A percentile compares a stretch with the other conserved stretches of the same genome.
phyloP scores from a whole-genome alignment of 2,888 invertebrate genomes.

The Panorpa germanica region DNA sequence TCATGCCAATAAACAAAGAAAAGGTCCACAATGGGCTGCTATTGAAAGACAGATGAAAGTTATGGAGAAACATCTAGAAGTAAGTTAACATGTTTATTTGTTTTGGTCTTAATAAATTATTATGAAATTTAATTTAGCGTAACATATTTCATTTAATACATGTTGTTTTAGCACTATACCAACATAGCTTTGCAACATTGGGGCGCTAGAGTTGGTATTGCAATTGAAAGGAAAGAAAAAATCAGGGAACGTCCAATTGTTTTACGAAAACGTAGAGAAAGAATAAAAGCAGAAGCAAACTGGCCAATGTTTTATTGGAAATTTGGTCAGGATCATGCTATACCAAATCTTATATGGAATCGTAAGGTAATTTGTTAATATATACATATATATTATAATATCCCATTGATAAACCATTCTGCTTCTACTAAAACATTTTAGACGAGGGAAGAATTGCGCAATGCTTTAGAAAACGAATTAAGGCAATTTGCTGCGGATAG shows the following conservation, averaged over 20 bases:
- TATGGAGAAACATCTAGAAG: constrained; percentile 70
- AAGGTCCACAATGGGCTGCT: constrained; percentile 50
- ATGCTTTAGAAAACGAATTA: constrained; percentile 83
- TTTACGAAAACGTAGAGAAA: constrained; percentile 70
- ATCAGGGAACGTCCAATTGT: constrained; percentile 73
- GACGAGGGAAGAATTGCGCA: constrained; percentile 89
- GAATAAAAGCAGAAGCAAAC: constrained; percentile 73
- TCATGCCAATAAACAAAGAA: constrained; percentile 44
- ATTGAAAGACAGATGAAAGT: constrained; percentile 53
- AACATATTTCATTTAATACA: no score
- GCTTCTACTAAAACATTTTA: constrained; percentile 19
- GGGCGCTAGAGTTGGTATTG: constrained; percentile 40
- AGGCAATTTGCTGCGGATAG: constrained; percentile 77
- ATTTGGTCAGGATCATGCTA: constrained; percentile 83
- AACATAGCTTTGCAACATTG: constrained; percentile 49
- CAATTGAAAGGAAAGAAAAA: constrained; percentile 33
- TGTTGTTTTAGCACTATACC: constrained; percentile 33
- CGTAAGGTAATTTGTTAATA: constrained; percentile 50
- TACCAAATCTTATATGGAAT: constrained; percentile 98
- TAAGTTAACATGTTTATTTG: constrained; percentile 16
- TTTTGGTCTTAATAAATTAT: constrained; percentile 2
- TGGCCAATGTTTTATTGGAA: constrained; percentile 91
- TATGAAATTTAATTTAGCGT: constrained; percentile 16
- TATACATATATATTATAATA: constrained; percentile 2
- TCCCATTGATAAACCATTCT: neutral